These are phyloP conservation scores for Chionoecetes opilio DNA, from an alignment of 1,140 invertebrate species.

Conservation along the genomic window DNA sequence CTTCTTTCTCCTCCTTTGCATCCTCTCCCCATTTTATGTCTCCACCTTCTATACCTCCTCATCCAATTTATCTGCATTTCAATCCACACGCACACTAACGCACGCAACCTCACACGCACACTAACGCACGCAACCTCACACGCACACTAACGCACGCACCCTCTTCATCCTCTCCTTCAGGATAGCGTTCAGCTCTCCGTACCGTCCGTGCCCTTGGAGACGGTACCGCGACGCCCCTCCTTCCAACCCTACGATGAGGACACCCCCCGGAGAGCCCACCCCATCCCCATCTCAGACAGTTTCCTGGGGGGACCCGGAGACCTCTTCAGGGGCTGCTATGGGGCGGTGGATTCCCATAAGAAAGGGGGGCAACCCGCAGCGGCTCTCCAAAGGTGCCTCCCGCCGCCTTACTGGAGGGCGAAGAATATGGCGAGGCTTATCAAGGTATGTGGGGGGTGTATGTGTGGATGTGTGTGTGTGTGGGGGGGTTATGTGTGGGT, in stretches of 20 bases:
- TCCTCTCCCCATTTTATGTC: not conserved
- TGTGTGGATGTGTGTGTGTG: not conserved
- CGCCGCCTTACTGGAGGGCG: conserved; percentile 86
- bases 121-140: not conserved
- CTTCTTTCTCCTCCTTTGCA: not conserved
- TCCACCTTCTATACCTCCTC: not conserved
- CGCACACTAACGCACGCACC: not conserved
- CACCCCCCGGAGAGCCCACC: conserved; percentile 22
- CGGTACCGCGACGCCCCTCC: conserved; percentile 54
- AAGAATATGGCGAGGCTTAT: conserved; percentile 87
- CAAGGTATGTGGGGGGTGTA: conserved; percentile 84
- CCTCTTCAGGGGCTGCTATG: conserved; percentile 66
- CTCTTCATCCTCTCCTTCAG: not conserved
- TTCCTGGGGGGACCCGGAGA: conserved; percentile 65
- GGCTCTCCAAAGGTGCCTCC: conserved; percentile 83
- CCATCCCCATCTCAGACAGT: conserved; percentile 64
- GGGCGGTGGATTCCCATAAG: conserved; percentile 69
- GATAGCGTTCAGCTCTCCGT: conserved; percentile 55
- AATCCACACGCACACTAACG: not conserved
- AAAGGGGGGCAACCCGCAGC: conserved; percentile 59
- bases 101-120: not conserved
- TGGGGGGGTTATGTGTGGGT: too few relatives aligned
- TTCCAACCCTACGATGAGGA: conserved; percentile 55
- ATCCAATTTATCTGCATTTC: not conserved
- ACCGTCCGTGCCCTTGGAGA: conserved; percentile 33